Evolutionary conservation across 2,113 vertebrate species (phyloP).

Genomic region (Aptenodytes forsteri): DNA sequence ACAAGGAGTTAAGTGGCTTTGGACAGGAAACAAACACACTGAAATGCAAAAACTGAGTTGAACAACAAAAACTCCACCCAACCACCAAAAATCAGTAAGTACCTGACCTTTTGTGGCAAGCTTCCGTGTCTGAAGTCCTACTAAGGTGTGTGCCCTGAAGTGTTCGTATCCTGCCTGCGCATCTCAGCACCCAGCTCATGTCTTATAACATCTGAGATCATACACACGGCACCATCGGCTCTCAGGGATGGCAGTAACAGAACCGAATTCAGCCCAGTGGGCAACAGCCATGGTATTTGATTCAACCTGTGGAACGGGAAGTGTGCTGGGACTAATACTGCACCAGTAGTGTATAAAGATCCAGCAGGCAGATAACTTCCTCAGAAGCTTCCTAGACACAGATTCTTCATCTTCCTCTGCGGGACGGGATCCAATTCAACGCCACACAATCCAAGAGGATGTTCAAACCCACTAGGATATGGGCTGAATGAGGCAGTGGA

Average conservation of each 20-base stretch:
- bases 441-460: background rate
- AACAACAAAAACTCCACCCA: background rate
- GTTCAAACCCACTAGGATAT: background rate
- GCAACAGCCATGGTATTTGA: background rate
- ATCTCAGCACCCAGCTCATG: background rate
- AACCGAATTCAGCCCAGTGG: background rate
- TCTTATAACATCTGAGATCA: background rate
- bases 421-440: background rate
- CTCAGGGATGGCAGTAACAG: background rate
- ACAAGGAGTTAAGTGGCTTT: background rate
- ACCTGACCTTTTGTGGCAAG: background rate
- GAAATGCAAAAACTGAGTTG: background rate
- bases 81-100: background rate
- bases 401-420: background rate
- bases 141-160: background rate
- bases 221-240: accelerated
- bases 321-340: background rate
- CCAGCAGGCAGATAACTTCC: background rate
- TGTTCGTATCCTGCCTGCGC: background rate
- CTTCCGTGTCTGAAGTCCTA: background rate
- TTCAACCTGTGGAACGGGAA: background rate
- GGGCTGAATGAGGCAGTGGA: background rate
- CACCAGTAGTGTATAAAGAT: background rate
- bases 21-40: background rate
- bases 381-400: background rate